Conservation (phyloP, 1,140 invertebrate species). For the Macrotrachela quadricornifera region DNA sequence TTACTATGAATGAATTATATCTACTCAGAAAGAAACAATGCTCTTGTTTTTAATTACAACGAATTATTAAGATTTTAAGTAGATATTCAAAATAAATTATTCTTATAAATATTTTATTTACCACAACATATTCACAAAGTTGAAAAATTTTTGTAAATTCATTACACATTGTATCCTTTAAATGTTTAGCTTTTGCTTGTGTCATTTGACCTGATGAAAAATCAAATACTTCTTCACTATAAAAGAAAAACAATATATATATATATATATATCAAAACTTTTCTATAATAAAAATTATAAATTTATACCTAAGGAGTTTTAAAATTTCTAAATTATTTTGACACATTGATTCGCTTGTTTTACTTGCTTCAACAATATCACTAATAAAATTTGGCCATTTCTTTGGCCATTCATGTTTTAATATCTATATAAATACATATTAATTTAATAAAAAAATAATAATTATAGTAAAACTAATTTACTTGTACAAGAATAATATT, state of each 20-base stretch:
- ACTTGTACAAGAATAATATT: conserved; percentile 55
- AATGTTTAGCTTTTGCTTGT: conserved; percentile 91
- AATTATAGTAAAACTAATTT: no score
- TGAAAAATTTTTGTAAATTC: conserved; percentile 96
- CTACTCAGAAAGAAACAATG: no score
- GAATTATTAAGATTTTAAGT: no score
- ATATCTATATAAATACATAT: conserved; percentile 76
- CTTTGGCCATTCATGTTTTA: conserved; percentile 97
- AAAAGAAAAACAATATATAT: no score
- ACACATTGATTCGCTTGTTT: conserved; percentile 92
- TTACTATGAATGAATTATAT: no score
- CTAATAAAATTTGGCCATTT: conserved; percentile 97
- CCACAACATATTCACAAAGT: conserved; percentile 63
- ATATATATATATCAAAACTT: no score
- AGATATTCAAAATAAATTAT: no score
- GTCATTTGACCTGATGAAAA: conserved; percentile 92
- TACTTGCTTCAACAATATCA: conserved; percentile 93
- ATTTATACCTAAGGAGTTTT: conserved; percentile 50
- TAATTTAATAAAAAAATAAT: no score
- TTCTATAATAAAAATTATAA: no score
- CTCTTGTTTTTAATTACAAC: no score
- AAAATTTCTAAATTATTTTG: conserved; percentile 98
- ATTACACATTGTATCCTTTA: conserved; percentile 96
- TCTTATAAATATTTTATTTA: no score
- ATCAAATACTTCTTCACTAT: conserved; percentile 89